A percentile compares a stretch with the other conserved stretches of the same genome.
Evolutionary conservation across 2,113 vertebrate genomes (phyloP).

Genomic region (Siniperca knerii): DNA sequence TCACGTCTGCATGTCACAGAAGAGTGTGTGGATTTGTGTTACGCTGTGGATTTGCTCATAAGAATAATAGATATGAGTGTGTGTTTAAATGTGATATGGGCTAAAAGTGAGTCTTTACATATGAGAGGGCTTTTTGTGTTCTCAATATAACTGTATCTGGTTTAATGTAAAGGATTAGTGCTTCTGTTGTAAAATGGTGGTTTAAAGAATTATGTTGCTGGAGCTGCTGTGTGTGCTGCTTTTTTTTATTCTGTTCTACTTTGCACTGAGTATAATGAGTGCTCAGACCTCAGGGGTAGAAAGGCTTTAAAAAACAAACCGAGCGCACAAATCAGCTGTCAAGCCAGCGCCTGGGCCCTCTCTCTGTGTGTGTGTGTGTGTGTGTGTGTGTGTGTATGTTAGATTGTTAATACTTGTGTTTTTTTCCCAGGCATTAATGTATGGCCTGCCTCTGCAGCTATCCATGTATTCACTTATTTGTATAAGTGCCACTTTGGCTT

Average conservation of each 20-base stretch:
- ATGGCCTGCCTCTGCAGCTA: background rate
- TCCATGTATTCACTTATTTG: conserved; percentile 18
- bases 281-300: conserved; percentile 69
- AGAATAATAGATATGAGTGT: conserved; percentile 47
- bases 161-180: conserved; percentile 73
- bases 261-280: conserved; percentile 69
- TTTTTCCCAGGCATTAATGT: conserved; percentile 20
- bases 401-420: conserved; percentile 27
- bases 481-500: background rate
- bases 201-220: conserved; percentile 59
- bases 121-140: conserved; percentile 45
- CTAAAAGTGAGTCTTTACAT: conserved; percentile 37
- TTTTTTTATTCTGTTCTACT: conserved; percentile 59
- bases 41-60: conserved; percentile 46
- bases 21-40: conserved; percentile 40
- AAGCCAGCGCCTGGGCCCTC: conserved; percentile 48
- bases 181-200: conserved; percentile 52
- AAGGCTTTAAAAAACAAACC: conserved; percentile 79
- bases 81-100: conserved; percentile 50
- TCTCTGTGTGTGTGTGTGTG: background rate
- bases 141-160: conserved; percentile 51
- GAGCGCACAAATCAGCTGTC: conserved; percentile 76
- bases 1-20: conserved; percentile 43
- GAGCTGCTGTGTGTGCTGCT: conserved; percentile 3
- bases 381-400: conserved; percentile 26